Percentiles rank a stretch among this genome's conserved stretches.
Evolutionary conservation across 2,888 invertebrate genomes (phyloP).

Genomic region (Zaprionus obscuricornis): DNA sequence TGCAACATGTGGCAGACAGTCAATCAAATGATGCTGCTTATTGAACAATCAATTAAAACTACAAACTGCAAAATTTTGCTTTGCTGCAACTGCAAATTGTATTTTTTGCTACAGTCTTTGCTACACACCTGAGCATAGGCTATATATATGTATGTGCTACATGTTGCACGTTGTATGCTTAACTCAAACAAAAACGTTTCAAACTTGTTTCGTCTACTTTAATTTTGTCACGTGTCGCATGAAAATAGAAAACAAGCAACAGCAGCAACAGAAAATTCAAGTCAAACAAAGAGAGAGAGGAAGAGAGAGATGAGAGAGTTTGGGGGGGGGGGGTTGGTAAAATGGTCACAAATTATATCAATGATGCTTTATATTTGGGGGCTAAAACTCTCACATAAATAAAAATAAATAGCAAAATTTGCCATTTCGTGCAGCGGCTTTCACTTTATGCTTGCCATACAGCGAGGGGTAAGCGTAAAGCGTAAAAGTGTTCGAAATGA

Average conservation of each 20-base stretch:
- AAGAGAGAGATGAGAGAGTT: conserved; percentile 5
- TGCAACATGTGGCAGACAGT: no score
- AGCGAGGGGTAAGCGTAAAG: no score
- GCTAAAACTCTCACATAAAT: conserved; percentile 29
- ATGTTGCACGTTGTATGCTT: not conserved
- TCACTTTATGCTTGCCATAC: conserved; percentile 3
- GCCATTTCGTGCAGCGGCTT: conserved; percentile 57
- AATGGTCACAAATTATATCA: conserved; percentile 54
- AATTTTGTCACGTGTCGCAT: conserved; percentile 69
- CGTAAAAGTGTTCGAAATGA: conserved; percentile 14
- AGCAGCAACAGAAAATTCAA: conserved; percentile 1
- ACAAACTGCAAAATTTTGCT: no score
- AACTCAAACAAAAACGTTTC: no score
- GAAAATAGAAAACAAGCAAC: conserved; percentile 26
- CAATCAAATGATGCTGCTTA: no score
- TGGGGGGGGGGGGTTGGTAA: not conserved
- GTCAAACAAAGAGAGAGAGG: conserved; percentile 19
- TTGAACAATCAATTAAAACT: no score
- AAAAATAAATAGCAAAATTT: conserved; percentile 71
- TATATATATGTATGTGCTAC: no score
- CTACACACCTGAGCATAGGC: no score
- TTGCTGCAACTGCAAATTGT: no score
- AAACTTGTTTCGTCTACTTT: conserved; percentile 45
- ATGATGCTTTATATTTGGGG: conserved; percentile 14
- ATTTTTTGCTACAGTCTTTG: conserved; percentile 41